Conservation (phyloP, 1,140 invertebrate genomes). For the Ephestia elutella region DNA sequence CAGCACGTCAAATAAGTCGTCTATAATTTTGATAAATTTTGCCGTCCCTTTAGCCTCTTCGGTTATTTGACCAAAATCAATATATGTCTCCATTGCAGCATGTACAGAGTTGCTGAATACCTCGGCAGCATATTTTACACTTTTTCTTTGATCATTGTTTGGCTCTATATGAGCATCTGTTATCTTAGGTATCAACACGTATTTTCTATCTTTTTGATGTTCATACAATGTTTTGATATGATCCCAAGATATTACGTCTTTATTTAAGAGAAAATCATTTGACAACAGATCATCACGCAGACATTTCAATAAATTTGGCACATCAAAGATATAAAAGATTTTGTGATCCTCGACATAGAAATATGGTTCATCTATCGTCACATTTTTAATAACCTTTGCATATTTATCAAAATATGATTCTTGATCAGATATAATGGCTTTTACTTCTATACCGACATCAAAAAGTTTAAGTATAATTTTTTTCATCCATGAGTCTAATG, state of each 20-base stretch:
- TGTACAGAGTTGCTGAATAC: slow-evolving; percentile 20
- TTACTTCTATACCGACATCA: slow-evolving; percentile 25
- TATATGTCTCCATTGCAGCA: slow-evolving; percentile 17
- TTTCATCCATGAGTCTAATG: slow-evolving; percentile 25
- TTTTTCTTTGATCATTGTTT: slow-evolving; percentile 14
- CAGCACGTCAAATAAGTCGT: slow-evolving; percentile 24
- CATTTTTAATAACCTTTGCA: slow-evolving; percentile 18
- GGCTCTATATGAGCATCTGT: slow-evolving; percentile 8
- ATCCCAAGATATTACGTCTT: slow-evolving; percentile 16
- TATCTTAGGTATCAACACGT: slow-evolving; percentile 8
- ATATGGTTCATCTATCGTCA: slow-evolving; percentile 24
- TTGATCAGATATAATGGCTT: slow-evolving; percentile 23
- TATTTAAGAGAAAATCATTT: slow-evolving; percentile 15
- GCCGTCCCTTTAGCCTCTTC: slow-evolving; percentile 18
- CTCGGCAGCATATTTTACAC: slow-evolving; percentile 20
- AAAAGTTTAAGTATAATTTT: slow-evolving; percentile 21
- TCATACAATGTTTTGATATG: slow-evolving; percentile 1
- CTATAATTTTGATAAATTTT: slow-evolving; percentile 16
- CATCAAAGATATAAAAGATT: slow-evolving; percentile 33
- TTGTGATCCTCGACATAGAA: slow-evolving; percentile 21
- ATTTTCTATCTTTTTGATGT: slow-evolving; percentile 2
- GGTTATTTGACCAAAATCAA: slow-evolving; percentile 16
- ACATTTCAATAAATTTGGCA: slow-evolving; percentile 28
- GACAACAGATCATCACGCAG: slow-evolving; percentile 27
- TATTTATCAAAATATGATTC: slow-evolving; percentile 27